phyloP scores from a whole-genome alignment of 2,888 invertebrate genomes.

The Dasysyrphus tricinctus region DNA sequence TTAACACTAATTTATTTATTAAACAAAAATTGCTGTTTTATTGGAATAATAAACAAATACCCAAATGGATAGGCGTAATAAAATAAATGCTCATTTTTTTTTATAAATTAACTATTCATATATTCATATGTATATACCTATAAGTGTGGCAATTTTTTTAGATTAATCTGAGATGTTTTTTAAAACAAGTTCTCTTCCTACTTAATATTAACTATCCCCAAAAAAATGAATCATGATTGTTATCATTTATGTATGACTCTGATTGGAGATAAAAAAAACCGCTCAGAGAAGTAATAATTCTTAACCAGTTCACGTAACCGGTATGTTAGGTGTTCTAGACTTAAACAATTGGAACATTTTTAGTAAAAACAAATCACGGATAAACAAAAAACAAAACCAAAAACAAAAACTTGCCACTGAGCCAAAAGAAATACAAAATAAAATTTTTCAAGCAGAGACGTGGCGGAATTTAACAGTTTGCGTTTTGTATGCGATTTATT shows the following conservation, averaged over 20 bases:
- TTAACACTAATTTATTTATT: background rate
- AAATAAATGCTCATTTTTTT: too few species aligned
- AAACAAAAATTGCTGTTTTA: background rate
- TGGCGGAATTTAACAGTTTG: conserved; percentile 9
- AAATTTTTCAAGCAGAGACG: background rate
- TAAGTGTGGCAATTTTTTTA: background rate
- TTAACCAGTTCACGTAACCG: conserved; percentile 1
- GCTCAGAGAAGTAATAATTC: background rate
- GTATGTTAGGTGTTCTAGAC: background rate
- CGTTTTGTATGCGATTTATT: background rate
- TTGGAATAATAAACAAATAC: background rate
- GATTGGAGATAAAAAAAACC: background rate
- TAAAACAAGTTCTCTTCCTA: background rate
- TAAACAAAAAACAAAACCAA: background rate
- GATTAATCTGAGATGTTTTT: background rate
- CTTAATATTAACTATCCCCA: background rate
- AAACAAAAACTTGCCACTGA: background rate
- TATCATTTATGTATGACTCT: background rate
- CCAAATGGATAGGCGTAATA: background rate
- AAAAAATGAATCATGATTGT: conserved; percentile 11
- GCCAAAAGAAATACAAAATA: background rate
- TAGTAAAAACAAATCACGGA: background rate
- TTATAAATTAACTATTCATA: too few species aligned
- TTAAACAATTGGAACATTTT: conserved; percentile 19
- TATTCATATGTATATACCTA: too few species aligned